Evolutionary conservation across 1,140 invertebrate species (phyloP).

Genomic region (Zophobas atratus): DNA sequence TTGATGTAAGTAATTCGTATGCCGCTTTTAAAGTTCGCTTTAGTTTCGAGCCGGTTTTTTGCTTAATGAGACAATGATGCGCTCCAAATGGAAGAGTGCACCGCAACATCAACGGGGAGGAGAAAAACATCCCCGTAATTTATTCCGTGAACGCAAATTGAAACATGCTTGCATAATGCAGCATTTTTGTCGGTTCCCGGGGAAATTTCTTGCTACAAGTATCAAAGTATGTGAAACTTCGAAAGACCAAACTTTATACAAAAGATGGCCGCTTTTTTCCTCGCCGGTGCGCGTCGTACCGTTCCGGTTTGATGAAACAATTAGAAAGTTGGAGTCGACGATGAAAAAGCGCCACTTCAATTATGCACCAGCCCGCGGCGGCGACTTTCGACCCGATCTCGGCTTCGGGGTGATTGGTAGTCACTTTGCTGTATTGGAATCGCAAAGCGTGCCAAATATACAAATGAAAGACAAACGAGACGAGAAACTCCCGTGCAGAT

Average conservation of each 20-base stretch:
- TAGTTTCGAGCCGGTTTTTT: slow-evolving; percentile 17
- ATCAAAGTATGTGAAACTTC: slow-evolving; percentile 32
- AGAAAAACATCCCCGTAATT: slow-evolving; percentile 14
- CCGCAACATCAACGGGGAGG: not conserved
- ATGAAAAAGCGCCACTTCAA: not conserved
- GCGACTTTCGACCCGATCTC: not conserved
- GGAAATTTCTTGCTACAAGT: slow-evolving; percentile 25
- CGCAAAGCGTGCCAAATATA: slow-evolving; percentile 10
- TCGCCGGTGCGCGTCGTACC: not conserved
- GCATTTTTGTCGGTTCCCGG: slow-evolving; percentile 16
- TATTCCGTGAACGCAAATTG: slow-evolving; percentile 24
- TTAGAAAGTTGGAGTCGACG: slow-evolving; percentile 9
- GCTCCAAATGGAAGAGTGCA: slow-evolving; percentile 33
- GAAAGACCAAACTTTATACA: slow-evolving; percentile 10
- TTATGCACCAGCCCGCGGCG: not conserved
- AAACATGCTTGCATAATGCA: slow-evolving; percentile 29
- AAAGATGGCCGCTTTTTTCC: slow-evolving; percentile 22
- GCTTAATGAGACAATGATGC: slow-evolving; percentile 39
- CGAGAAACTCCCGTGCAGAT: not conserved
- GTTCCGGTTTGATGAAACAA: slow-evolving; percentile 16
- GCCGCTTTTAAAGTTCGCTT: slow-evolving; percentile 41
- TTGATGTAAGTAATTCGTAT: slow-evolving; percentile 41
- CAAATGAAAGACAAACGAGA: slow-evolving; percentile 8
- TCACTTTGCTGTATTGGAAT: slow-evolving; percentile 12
- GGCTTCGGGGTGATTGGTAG: not conserved